Percentiles rank a stretch among this genome's conserved stretches.
Evolutionary conservation across 2,113 vertebrate species (phyloP).

Genomic region (Rhipidura dahli): DNA sequence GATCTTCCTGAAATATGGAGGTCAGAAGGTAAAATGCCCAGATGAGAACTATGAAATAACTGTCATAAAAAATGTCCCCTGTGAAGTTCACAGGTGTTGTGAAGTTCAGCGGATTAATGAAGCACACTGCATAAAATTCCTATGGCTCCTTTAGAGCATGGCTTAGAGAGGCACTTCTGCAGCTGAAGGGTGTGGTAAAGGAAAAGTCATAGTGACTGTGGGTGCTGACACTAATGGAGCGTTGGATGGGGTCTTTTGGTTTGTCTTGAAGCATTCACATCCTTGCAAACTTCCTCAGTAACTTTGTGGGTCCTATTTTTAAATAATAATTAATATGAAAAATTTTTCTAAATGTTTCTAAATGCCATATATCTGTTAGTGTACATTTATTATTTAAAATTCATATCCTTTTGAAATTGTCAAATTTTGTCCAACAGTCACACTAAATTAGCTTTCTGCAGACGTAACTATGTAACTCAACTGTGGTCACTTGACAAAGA

Average conservation of each 20-base stretch:
- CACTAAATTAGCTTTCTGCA: neutral
- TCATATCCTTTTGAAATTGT: neutral
- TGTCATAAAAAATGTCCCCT: neutral
- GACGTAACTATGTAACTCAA: neutral
- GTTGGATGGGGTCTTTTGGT: neutral
- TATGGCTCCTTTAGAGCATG: neutral
- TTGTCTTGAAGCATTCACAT: neutral
- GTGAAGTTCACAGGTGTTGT: neutral
- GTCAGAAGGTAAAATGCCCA: neutral
- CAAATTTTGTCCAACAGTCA: no score
- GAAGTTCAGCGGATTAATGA: neutral
- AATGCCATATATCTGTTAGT: neutral
- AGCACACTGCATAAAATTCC: neutral
- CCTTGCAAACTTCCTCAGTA: neutral
- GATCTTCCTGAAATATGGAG: neutral
- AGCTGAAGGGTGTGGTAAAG: fast-evolving
- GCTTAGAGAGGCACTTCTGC: neutral
- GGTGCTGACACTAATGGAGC: neutral
- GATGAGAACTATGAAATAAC: neutral
- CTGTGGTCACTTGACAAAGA: neutral
- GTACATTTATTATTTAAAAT: neutral
- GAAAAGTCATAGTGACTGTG: neutral
- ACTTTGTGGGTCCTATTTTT: neutral
- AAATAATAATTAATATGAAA: neutral
- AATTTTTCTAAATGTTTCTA: neutral